phyloP scores from a whole-genome alignment of 2,797 vertebrate genomes.

The Acrocephalus scirpaceus region DNA sequence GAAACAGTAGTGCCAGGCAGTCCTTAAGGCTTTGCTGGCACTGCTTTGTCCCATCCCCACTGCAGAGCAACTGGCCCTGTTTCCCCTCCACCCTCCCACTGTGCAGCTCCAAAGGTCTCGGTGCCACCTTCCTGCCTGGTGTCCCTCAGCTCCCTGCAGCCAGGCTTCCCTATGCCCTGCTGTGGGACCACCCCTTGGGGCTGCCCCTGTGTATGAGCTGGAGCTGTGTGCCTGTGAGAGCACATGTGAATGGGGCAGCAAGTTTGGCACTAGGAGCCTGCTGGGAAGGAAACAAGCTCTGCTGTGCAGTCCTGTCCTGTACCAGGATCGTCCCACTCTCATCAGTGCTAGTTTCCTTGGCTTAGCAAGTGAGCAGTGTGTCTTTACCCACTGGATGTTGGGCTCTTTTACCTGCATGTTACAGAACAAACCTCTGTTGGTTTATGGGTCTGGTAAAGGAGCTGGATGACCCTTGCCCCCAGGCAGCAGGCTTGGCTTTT shows the following conservation, averaged over 20 bases:
- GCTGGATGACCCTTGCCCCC: neutral
- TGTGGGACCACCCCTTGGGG: fast-evolving
- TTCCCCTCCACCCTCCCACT: neutral
- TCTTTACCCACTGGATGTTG: neutral
- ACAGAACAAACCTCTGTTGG: neutral
- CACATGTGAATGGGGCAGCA: neutral
- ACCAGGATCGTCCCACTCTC: neutral
- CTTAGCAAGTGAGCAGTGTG: neutral
- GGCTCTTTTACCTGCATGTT: neutral
- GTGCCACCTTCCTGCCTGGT: neutral
- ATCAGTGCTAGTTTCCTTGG: fast-evolving
- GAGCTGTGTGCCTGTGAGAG: neutral
- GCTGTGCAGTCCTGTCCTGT: neutral
- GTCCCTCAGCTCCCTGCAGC: neutral
- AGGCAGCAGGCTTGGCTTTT: neutral
- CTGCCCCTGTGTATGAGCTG: neutral
- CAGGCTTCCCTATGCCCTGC: neutral
- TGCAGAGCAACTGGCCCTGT: neutral
- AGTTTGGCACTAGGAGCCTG: fast-evolving
- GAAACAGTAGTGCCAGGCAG: neutral
- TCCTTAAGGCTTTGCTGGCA: neutral
- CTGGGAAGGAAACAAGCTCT: neutral
- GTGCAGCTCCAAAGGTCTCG: fast-evolving
- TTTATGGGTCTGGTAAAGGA: neutral
- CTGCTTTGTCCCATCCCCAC: neutral